Evolutionary conservation across 2,113 vertebrate genomes (phyloP).

Genomic region (Empidonax traillii): DNA sequence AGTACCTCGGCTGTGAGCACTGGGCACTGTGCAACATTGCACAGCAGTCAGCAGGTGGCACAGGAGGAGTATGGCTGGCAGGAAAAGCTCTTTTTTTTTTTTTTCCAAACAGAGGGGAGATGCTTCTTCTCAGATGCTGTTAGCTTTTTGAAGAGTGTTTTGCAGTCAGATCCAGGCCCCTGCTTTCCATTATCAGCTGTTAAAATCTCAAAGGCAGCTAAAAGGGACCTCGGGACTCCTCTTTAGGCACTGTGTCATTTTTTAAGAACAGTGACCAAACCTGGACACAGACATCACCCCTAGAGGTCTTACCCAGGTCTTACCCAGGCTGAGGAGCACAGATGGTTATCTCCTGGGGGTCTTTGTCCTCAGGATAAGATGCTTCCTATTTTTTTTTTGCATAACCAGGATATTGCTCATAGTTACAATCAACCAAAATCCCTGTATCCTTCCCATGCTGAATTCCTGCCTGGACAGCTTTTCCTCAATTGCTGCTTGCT

Average conservation of each 20-base stretch:
- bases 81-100: rapidly evolving
- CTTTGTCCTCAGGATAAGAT: background rate
- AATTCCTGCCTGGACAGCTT: background rate
- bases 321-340: background rate
- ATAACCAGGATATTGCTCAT: background rate
- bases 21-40: background rate
- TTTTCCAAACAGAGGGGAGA: background rate
- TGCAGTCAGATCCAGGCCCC: background rate
- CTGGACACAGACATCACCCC: background rate
- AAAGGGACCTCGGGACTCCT: background rate
- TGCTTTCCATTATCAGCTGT: background rate
- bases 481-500: background rate
- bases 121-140: background rate
- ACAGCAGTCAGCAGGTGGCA: slow-evolving; percentile 32
- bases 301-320: too few species aligned
- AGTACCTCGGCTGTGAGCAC: rapidly evolving
- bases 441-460: background rate
- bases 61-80: background rate
- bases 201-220: background rate
- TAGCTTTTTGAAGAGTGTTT: background rate
- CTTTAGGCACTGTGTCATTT: background rate
- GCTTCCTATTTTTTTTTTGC: background rate
- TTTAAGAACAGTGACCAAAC: background rate
- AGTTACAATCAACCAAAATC: background rate
- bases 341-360: background rate